Evolutionary conservation across 2,888 invertebrate genomes (phyloP).

Genomic region (Sinohyriopsis cumingii): DNA sequence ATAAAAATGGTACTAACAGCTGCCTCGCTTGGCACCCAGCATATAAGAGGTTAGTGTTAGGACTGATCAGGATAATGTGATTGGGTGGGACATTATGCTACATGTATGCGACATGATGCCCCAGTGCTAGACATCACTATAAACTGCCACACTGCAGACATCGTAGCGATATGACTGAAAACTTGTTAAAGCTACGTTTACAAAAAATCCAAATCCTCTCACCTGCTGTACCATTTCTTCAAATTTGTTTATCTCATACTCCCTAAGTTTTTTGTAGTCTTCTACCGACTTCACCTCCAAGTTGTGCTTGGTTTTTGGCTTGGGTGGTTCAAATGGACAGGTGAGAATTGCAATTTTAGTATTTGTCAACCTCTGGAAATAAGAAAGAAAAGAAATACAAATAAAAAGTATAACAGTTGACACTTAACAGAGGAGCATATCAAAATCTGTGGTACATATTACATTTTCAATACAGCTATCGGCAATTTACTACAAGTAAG

Average conservation of each 20-base stretch:
- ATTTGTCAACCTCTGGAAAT: slow-evolving; percentile 78
- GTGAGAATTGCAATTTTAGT: slow-evolving; percentile 98
- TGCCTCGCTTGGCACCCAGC: no score
- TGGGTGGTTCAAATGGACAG: slow-evolving; percentile 99
- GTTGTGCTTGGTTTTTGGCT: slow-evolving; percentile 99
- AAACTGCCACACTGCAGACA: no score
- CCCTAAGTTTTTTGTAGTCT: slow-evolving; percentile 91
- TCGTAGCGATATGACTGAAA: no score
- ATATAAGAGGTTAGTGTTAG: no score
- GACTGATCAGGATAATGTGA: no score
- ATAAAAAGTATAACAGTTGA: neutral
- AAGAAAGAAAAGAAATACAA: neutral
- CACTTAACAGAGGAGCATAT: neutral
- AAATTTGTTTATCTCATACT: slow-evolving; percentile 97
- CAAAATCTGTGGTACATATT: neutral
- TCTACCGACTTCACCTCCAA: slow-evolving; percentile 96
- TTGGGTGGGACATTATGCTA: no score
- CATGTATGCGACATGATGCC: no score
- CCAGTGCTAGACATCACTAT: no score
- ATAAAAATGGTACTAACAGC: no score
- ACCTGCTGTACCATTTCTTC: slow-evolving; percentile 88
- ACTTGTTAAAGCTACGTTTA: no score
- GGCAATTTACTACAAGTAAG: no score
- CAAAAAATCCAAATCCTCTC: slow-evolving; percentile 17
- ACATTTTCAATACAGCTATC: neutral